Evolutionary conservation across 2,797 vertebrate species (phyloP), one percentile per base, ranked within the genome.

Genomic region (Poeciliopsis presidionis): DNA sequence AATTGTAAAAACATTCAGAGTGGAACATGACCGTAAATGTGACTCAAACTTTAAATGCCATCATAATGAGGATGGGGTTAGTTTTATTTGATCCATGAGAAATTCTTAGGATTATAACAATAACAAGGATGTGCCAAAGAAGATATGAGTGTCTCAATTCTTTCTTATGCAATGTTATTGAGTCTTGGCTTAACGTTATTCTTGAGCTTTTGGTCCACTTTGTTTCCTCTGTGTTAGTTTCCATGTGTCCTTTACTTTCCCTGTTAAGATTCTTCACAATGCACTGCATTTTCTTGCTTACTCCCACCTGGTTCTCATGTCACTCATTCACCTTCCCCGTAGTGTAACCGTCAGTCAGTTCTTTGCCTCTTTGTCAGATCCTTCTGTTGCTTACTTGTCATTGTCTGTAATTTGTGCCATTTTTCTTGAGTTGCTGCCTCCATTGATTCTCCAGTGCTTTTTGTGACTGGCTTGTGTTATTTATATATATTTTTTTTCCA

Each of bases 71-170:
- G 5, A 43, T 47, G 51, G 53, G 14, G 5, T 57, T 61, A 49
- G 71, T 65, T 63, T 55, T 16, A 65, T 28, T 61, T 81, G 14
- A 45, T 79, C 36, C 28, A 33, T 49, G 47, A 22, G 22, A 28
- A 53, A 41, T 25, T 25, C 33, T 57, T 2, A n/a, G 8, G 14
- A 57, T 77, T 71, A n/a, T 47, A 12, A 72, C 28, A 75, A 9
- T 51, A 22, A 8, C 49, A 51, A 51, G 7, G 49, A 22, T 51
- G 7, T 20, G 33, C 13, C 7, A 28, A 61, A 59, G 57, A 14
- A 76, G 28, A 28, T 63, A 11, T 77, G 28, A 51, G n/a, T 25
- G 8, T 30, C n/a, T 59, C 28, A 59, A 30, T 59, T 28, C 28
- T 59, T 59, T 59, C 57, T 30, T 7, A 28, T 59, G 55, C 28